phyloP scores from a whole-genome alignment of 1,140 invertebrate species.

The Metaphire vulgaris region DNA sequence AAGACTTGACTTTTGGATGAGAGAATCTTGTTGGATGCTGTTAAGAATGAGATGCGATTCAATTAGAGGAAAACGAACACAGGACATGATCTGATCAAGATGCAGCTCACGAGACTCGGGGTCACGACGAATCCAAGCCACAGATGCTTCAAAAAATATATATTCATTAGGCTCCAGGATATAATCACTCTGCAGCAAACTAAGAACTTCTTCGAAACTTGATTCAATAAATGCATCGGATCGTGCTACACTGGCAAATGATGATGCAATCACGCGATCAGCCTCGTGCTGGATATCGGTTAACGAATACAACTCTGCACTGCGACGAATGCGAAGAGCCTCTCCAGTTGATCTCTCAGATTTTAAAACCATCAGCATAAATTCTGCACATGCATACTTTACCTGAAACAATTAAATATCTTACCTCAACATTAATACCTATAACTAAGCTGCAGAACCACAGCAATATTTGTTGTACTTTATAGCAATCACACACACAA shows the following conservation, averaged over 20 bases:
- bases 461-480: no score
- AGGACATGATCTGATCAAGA: neutral
- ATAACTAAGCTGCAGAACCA: no score
- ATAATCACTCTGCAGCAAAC: constrained; percentile 17
- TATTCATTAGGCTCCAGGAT: constrained; percentile 15
- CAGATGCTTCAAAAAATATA: constrained; percentile 19
- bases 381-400: constrained; percentile 15
- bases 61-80: constrained; percentile 22
- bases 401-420: constrained; percentile 12
- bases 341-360: constrained; percentile 6
- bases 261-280: constrained; percentile 17
- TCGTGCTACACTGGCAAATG: constrained; percentile 10
- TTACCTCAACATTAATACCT: no score
- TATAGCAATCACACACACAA: no score
- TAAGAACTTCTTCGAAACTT: neutral
- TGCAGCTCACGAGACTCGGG: neutral
- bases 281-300: constrained; percentile 11
- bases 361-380: constrained; percentile 17
- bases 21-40: neutral
- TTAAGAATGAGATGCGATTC: neutral
- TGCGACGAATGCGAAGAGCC: constrained; percentile 6
- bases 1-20: neutral
- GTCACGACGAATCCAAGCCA: constrained; percentile 15
- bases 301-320: constrained; percentile 15
- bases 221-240: constrained; percentile 18